Percentiles rank a stretch among this genome's conserved stretches.
Conservation (phyloP, 2,113 vertebrate genomes). For the Hippolais icterina region DNA sequence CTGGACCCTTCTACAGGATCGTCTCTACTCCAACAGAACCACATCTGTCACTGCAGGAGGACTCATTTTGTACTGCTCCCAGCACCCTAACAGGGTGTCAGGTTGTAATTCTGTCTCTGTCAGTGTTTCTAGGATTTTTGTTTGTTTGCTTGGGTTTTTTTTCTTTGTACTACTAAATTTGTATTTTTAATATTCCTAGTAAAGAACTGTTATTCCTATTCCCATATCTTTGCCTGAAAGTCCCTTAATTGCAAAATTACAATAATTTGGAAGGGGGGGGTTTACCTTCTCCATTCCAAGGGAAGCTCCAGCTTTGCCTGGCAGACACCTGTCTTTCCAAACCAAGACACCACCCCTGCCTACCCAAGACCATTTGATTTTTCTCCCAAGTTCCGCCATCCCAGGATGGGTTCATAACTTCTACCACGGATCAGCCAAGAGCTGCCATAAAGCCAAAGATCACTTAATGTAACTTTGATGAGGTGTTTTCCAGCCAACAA, state of each 20-base stretch:
- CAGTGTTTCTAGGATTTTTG: not conserved
- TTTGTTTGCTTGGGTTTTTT: not conserved
- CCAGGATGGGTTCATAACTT: fast-evolving
- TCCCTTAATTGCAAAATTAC: not conserved
- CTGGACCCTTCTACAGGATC: not conserved
- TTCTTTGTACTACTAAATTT: not conserved
- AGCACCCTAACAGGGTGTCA: not conserved
- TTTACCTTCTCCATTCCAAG: not conserved
- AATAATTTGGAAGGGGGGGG: not conserved
- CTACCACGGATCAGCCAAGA: not conserved
- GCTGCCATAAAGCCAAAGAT: not conserved
- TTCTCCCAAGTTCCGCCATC: not conserved
- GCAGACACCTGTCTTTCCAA: not conserved
- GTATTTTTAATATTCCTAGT: not conserved
- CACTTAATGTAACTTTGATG: not conserved
- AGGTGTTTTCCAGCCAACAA: not conserved
- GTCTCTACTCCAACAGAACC: not conserved
- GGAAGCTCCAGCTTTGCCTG: too few species aligned
- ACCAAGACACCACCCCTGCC: not conserved
- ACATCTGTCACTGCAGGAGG: not conserved
- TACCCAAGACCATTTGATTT: not conserved
- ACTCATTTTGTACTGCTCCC: not conserved
- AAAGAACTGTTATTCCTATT: not conserved
- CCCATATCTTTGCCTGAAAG: not conserved
- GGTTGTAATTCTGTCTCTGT: not conserved